Evolutionary conservation across 2,113 vertebrate genomes (phyloP), one percentile per base, ranked within the genome.

Genomic region (Pristiophorus japonicus): DNA sequence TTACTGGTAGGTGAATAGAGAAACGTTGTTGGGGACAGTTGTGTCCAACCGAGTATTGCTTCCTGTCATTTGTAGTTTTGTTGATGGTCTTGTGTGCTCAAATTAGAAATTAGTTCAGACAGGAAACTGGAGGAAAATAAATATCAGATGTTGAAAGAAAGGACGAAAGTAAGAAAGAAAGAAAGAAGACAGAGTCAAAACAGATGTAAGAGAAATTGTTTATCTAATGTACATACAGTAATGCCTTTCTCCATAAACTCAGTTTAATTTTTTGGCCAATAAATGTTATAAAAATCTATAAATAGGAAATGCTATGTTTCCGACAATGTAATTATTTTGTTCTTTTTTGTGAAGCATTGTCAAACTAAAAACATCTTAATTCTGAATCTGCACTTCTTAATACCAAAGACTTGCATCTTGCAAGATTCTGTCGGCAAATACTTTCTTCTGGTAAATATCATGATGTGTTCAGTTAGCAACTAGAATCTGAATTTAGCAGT

Each of bases 21-120:
- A 96, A 97, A 96, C 90, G 95, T 95, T 96, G 97, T 96, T 96
- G 96, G 96, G 95, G 95, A 96, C 59, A 22, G 95, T 97, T 95
- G 96, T 96, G 93, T 94, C 66, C 42, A 51, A 59, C 65, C 1
- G 65, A 94, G 42, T 94, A 94, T 94, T 94, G 93, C 93, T 70
- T 94, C 93, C 93, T 94, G 93, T 70, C 93, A 94, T 94, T 94
- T 94, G 65, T 94, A 94, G 65, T 94, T 94, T 94, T 51, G 93
- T 70, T 94, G 93, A 94, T 94, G 66, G 93, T 67, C 88, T 92
- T 92, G 88, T n/a, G 27, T 92, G 88, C 59, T 63, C 45, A 59
- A 94, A 94, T 94, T 94, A 94, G 93, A 59, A 94, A 94, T 94
- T 94, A 94, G 93, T 94, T 51, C 93, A 94, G 93, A 47, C 93